Evolutionary conservation across 2,888 invertebrate genomes (phyloP).

Genomic region (Encarsia formosa): DNA sequence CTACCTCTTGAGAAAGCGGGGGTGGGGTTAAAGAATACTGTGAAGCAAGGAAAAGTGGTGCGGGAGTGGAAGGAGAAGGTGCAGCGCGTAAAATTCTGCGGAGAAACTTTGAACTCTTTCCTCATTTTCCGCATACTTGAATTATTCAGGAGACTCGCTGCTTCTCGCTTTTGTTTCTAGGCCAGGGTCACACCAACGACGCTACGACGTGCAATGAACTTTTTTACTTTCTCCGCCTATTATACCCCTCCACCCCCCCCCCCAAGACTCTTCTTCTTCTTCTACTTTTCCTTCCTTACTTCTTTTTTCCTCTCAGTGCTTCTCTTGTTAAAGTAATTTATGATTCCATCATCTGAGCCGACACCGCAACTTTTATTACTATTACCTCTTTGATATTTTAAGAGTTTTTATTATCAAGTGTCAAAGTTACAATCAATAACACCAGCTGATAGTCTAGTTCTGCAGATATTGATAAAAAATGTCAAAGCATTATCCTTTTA

Average conservation of each 20-base stretch:
- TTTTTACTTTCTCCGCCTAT: constrained; percentile 26
- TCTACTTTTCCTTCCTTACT: neutral
- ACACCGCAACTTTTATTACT: no score
- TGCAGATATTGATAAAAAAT: no score
- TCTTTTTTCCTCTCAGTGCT: neutral
- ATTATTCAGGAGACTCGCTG: constrained; percentile 50
- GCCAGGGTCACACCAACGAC: constrained; percentile 44
- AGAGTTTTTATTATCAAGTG: no score
- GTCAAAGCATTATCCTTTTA: no score
- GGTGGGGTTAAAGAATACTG: constrained; percentile 7
- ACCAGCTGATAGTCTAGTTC: no score
- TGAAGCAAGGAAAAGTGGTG: neutral
- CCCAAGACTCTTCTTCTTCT: neutral
- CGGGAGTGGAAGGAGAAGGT: neutral
- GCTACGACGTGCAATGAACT: constrained; percentile 40
- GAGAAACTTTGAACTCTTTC: constrained; percentile 50
- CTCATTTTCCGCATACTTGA: constrained; percentile 49
- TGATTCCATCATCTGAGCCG: no score
- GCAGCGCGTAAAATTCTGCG: constrained; percentile 42
- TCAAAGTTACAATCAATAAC: no score
- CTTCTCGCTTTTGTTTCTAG: constrained; percentile 50
- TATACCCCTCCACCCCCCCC: neutral
- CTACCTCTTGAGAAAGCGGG: neutral
- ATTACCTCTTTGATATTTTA: no score
- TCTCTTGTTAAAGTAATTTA: no score